Evolutionary conservation across 2,888 invertebrate species (phyloP), one percentile per base, ranked within the genome.

Genomic region (Chrysolina oricalcia): DNA sequence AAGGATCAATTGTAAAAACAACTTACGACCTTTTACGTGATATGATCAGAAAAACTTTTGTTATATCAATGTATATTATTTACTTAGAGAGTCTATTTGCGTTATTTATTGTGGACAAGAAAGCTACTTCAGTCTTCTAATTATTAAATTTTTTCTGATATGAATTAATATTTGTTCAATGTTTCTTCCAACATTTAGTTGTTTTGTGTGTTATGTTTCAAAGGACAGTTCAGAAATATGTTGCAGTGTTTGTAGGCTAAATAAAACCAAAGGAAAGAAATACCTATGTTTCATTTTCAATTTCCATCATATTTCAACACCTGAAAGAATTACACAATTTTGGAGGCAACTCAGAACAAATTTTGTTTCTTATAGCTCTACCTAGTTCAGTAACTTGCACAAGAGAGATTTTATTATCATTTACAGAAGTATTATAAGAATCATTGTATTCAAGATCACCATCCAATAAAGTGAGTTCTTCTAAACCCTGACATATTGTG

Each of bases 401-500:
- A 35, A 63, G 15, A 63, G 63, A 35, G 40, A 15, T 63, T 63
- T 63, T 35, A 63, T 63, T 35, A 1, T 35, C 63, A 63, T 35
- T 13, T 50, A n/a, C 50, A 50, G 50, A 63, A 35, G n/a, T 63
- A 63, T 63, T 40, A 63, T 63, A 35, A 35, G 40, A 63, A 63
- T 63, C 63, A 63, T 35, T 35, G n/a, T 4, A 15, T 63, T 63
- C 63, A 63, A 35, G 40, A 63, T 63, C 63, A 27, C 50, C 50
- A 50, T 63, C 63, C 3, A 63, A 35, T 27, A 63, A 8, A 35
- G 63, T 35, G 17, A 63, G 63, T 63, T 63, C n/a, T 13, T 63
- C 15, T 35, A 15, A 27, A 27, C 63, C 63, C n/a, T n/a, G 63
- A 69, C 21, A 63, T 15, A 48, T 73, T 73, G 62, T 73, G 68